These are phyloP conservation scores for Phengaris arion DNA, from an alignment of 2,888 invertebrate genomes.

Conservation along the genomic window DNA sequence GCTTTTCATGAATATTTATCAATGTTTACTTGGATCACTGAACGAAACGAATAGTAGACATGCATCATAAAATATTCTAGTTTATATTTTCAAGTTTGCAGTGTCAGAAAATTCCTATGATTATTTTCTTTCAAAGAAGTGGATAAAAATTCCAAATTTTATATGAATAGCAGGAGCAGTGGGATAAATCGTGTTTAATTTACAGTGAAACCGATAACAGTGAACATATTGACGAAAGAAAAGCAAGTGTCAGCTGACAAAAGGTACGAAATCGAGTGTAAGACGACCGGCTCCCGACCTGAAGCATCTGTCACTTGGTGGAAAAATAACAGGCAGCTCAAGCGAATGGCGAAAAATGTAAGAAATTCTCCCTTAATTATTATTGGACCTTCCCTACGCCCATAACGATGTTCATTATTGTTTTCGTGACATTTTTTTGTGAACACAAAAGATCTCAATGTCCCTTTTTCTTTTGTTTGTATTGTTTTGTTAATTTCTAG, in stretches of 20 bases:
- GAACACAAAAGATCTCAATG: constrained; percentile 29
- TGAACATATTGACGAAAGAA: constrained; percentile 90
- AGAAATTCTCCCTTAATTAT: constrained; percentile 68
- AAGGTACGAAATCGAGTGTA: constrained; percentile 92
- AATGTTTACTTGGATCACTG: too few species aligned
- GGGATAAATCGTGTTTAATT: constrained; percentile 45
- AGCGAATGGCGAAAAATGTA: constrained; percentile 89
- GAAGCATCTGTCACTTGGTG: constrained; percentile 94
- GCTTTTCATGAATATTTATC: too few species aligned
- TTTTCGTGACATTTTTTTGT: constrained; percentile 34
- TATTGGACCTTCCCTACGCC: constrained; percentile 46
- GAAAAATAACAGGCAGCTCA: constrained; percentile 90
- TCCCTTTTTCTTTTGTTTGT: constrained; percentile 33
- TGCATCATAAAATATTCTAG: too few species aligned
- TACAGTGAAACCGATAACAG: constrained; percentile 92
- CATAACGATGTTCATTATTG: constrained; percentile 32
- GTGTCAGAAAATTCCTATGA: neutral
- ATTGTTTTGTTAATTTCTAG: constrained; percentile 31
- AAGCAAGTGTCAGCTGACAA: constrained; percentile 91
- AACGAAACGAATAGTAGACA: too few species aligned
- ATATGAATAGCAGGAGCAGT: neutral
- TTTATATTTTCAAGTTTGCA: neutral
- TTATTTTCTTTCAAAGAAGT: too few species aligned
- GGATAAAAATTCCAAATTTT: neutral
- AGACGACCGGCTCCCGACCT: constrained; percentile 91